These are phyloP conservation scores for Mastacembelus armatus DNA, from an alignment of 2,797 vertebrate genomes.

Conservation along the genomic window DNA sequence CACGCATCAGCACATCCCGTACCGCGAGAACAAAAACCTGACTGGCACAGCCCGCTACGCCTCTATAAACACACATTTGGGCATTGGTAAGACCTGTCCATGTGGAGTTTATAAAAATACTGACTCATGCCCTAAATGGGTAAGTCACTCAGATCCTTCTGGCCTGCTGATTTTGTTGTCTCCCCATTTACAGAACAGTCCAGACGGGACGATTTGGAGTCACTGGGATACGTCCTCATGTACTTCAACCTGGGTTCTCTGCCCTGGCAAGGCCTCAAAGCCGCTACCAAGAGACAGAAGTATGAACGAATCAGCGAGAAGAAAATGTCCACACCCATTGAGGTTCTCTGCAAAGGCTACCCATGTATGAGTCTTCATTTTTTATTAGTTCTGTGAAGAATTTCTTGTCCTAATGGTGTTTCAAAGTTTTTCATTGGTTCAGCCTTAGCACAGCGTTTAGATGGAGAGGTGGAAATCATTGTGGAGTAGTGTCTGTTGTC, in stretches of 20 bases:
- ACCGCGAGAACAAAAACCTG: conserved; percentile 98
- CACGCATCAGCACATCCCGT: conserved; percentile 98
- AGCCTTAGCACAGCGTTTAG: too few species aligned
- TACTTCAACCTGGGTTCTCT: conserved; percentile 98
- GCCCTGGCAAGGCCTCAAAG: conserved; percentile 97
- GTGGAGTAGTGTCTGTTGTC: too few species aligned
- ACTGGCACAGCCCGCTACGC: conserved; percentile 97
- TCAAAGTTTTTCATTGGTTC: too few species aligned
- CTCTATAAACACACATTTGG: conserved; percentile 97
- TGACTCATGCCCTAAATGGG: too few species aligned
- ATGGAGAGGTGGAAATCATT: too few species aligned
- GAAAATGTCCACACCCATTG: conserved; percentile 98
- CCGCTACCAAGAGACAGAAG: conserved; percentile 97
- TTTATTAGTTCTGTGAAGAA: neutral
- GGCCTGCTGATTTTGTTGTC: neutral
- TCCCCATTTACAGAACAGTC: conserved; percentile 88
- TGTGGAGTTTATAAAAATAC: too few species aligned
- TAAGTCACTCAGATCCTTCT: rapidly evolving
- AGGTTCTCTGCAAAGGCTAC: conserved; percentile 94
- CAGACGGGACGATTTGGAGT: conserved; percentile 95
- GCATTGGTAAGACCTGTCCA: conserved; percentile 88
- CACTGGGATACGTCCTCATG: conserved; percentile 96
- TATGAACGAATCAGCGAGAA: conserved; percentile 98
- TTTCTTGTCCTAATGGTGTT: neutral
- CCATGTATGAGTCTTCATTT: conserved; percentile 51